These are phyloP conservation scores for Cochlearius cochlearius DNA, from an alignment of 2,113 vertebrate genomes.

Conservation along the genomic window DNA sequence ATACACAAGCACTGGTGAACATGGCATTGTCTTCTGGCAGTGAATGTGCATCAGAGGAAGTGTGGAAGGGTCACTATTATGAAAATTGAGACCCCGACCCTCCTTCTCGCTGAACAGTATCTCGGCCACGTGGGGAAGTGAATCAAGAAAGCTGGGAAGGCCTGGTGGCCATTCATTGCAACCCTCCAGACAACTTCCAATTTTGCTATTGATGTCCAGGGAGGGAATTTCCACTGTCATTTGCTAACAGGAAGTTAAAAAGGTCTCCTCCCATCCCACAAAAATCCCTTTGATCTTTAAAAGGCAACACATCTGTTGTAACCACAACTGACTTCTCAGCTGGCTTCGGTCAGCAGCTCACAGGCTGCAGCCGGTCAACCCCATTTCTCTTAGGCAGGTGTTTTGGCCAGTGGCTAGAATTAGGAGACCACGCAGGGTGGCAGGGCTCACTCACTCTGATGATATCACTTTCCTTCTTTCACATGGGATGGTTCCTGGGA, in stretches of 20 bases:
- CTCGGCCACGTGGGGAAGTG: neutral
- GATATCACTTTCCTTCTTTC: neutral
- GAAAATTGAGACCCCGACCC: neutral
- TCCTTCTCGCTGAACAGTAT: neutral
- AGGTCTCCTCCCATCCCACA: neutral
- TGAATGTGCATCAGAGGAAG: fast-evolving
- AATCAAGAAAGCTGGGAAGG: neutral
- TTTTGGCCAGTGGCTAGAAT: neutral
- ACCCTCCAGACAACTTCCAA: neutral
- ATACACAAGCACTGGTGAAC: neutral
- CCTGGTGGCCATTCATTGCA: neutral
- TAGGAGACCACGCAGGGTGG: neutral
- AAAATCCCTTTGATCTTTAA: slow-evolving; percentile 16
- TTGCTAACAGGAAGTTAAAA: slow-evolving; percentile 1
- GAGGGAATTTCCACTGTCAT: neutral
- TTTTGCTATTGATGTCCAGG: neutral
- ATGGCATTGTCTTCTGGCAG: neutral
- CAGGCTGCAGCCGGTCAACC: neutral
- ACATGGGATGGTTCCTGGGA: fast-evolving
- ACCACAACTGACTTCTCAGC: neutral
- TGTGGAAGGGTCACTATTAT: neutral
- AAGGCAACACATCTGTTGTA: neutral
- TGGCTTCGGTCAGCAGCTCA: neutral
- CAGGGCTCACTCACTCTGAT: neutral
- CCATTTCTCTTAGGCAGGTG: neutral